These are phyloP conservation scores for Aspidiotus rigidus DNA, from an alignment of 2,888 invertebrate species.

Conservation along the genomic window DNA sequence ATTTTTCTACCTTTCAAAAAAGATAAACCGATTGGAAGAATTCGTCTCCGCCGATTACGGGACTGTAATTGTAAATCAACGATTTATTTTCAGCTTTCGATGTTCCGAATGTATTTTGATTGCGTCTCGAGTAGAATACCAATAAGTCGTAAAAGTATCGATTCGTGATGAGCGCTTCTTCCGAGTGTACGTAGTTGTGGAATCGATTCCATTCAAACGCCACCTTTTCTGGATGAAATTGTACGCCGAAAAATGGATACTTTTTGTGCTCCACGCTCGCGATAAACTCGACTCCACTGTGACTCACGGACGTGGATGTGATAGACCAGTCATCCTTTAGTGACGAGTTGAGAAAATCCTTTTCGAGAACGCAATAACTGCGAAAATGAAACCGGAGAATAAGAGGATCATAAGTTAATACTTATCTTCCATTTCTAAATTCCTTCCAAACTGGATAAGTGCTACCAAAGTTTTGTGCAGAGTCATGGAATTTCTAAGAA, in stretches of 20 bases:
- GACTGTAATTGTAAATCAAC: conserved; percentile 14
- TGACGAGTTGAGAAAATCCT: neutral
- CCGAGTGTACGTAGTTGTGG: conserved; percentile 21
- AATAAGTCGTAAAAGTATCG: conserved; percentile 35
- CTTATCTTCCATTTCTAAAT: no score
- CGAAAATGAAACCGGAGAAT: neutral
- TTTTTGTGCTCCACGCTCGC: conserved; percentile 35
- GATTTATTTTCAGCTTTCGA: neutral
- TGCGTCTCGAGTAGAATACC: conserved; percentile 28
- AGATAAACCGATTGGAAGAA: no score
- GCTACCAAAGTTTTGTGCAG: no score
- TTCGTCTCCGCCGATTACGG: no score
- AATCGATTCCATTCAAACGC: conserved; percentile 26
- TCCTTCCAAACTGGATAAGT: no score
- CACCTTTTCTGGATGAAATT: conserved; percentile 37
- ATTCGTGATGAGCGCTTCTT: conserved; percentile 24
- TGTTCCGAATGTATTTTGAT: conserved; percentile 21
- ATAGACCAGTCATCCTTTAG: conserved; percentile 19
- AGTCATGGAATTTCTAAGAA: no score
- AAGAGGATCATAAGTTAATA: neutral
- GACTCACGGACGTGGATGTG: conserved; percentile 4
- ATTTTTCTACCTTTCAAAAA: no score
- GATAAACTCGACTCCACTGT: conserved; percentile 33
- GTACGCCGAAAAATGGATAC: conserved; percentile 36
- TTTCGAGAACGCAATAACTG: conserved; percentile 6